These are phyloP conservation scores for Chunga burmeisteri DNA, from an alignment of 2,113 vertebrate species.

Conservation along the genomic window DNA sequence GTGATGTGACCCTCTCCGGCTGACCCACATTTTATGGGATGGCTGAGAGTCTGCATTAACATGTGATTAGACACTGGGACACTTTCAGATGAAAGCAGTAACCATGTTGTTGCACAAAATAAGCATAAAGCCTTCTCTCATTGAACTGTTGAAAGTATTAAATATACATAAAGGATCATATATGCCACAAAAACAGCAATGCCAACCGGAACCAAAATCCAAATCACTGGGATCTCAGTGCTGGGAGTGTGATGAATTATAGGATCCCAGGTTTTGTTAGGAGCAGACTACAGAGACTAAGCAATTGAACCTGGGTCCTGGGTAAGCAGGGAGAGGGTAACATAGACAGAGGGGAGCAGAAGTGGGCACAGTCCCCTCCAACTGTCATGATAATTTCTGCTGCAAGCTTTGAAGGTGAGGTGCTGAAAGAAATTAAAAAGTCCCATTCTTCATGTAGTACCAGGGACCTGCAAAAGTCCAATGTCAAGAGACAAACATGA, in stretches of 20 bases:
- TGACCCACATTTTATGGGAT: conserved; percentile 24
- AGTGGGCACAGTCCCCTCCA: not conserved
- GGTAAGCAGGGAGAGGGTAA: not conserved
- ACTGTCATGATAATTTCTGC: not conserved
- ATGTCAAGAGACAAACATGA: not conserved
- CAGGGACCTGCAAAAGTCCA: not conserved
- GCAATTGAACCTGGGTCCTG: not conserved
- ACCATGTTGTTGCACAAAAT: not conserved
- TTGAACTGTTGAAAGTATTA: not conserved
- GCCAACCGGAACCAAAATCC: not conserved
- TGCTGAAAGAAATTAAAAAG: not conserved
- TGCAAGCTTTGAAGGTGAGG: not conserved
- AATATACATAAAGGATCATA: not conserved
- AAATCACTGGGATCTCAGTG: not conserved
- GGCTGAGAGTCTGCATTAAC: not conserved
- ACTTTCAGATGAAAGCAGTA: not conserved
- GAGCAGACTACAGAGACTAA: not conserved
- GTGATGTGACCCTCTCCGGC: not conserved
- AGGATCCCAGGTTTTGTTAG: not conserved
- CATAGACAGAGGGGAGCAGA: not conserved
- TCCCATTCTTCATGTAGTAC: not conserved
- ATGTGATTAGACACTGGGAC: not conserved
- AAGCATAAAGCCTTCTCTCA: not conserved
- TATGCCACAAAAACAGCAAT: not conserved
- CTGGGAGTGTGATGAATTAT: not conserved